These are phyloP conservation scores for Gila orcuttii DNA, from an alignment of 2,113 vertebrate genomes.

Conservation along the genomic window DNA sequence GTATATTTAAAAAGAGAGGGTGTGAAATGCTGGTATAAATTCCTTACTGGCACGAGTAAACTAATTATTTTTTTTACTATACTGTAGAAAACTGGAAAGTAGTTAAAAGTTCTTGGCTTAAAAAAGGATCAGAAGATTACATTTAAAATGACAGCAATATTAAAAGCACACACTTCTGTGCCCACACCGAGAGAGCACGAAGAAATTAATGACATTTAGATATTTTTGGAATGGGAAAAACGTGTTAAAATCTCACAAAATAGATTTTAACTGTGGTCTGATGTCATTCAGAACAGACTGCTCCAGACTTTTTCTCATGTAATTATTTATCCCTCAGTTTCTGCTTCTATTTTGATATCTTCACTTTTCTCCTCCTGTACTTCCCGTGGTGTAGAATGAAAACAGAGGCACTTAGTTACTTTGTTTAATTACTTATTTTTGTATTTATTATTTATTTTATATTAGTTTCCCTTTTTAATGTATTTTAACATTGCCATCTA, in stretches of 20 bases:
- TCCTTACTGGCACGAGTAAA: not conserved
- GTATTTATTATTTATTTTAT: not conserved
- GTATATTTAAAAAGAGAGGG: conserved; percentile 14
- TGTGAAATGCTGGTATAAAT: not conserved
- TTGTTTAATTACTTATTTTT: not conserved
- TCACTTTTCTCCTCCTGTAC: not conserved
- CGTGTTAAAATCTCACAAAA: not conserved
- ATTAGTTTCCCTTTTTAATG: not conserved
- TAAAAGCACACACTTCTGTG: not conserved
- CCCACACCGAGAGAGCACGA: not conserved
- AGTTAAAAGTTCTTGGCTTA: not conserved
- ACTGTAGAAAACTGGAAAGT: not conserved
- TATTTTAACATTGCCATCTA: not conserved
- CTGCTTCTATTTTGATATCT: not conserved
- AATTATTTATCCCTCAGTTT: not conserved
- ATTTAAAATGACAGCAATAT: not conserved
- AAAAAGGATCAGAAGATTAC: not conserved
- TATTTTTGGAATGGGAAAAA: not conserved
- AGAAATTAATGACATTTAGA: not conserved
- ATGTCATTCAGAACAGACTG: not conserved
- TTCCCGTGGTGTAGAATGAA: not conserved
- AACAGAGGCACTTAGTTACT: too few species aligned
- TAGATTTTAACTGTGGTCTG: not conserved
- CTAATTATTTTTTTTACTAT: not conserved
- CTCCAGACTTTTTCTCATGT: not conserved